Evolutionary conservation across 2,888 invertebrate species (phyloP).

Genomic region (Chydorus sphaericus): DNA sequence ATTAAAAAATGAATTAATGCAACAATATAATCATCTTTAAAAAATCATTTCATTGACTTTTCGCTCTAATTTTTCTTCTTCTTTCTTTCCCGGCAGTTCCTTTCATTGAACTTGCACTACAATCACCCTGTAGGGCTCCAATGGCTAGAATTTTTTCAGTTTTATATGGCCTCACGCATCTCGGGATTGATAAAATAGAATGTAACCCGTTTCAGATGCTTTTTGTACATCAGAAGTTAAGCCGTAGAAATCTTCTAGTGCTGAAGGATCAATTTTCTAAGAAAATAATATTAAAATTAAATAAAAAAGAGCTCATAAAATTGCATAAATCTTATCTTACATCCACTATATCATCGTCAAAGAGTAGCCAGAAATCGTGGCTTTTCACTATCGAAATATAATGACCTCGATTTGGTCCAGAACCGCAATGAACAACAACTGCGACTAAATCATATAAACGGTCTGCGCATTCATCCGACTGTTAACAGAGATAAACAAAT

Average conservation of each 20-base stretch:
- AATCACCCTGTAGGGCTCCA: no score
- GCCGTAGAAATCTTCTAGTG: slow-evolving; percentile 99
- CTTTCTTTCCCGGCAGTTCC: no score
- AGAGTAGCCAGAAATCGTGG: slow-evolving; percentile 97
- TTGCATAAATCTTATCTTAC: slow-evolving; percentile 43
- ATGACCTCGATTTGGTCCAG: slow-evolving; percentile 96
- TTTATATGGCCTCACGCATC: no score
- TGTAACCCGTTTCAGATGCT: slow-evolving; percentile 98
- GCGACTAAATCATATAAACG: slow-evolving; percentile 96
- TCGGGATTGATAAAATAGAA: slow-evolving; percentile 94
- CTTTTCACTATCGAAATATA: slow-evolving; percentile 99
- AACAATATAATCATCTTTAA: no score
- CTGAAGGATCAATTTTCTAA: slow-evolving; percentile 96
- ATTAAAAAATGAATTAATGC: no score
- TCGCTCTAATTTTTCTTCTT: no score
- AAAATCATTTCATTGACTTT: no score
- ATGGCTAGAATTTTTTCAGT: no score
- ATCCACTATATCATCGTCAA: slow-evolving; percentile 99
- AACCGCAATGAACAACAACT: slow-evolving; percentile 98
- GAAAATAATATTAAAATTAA: slow-evolving; percentile 27
- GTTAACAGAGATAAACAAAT: slow-evolving; percentile 22
- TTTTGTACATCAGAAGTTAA: slow-evolving; percentile 96
- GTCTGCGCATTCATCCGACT: slow-evolving; percentile 91
- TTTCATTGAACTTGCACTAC: no score
- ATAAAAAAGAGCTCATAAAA: slow-evolving; percentile 5